Evolutionary conservation across 1,140 invertebrate species (phyloP).

Genomic region (Augochlora pura): DNA sequence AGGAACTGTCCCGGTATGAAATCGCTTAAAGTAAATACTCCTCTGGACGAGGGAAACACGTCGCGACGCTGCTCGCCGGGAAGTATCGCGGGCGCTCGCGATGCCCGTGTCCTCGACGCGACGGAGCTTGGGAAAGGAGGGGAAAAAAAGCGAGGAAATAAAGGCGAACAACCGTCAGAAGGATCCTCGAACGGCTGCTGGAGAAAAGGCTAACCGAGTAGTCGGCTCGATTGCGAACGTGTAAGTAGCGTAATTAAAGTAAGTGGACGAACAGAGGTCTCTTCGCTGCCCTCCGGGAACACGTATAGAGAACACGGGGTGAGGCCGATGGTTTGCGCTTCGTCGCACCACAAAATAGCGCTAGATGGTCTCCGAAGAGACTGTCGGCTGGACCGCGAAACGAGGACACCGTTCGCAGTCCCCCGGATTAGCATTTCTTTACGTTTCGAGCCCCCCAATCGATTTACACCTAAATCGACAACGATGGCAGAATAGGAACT

Average conservation of each 20-base stretch:
- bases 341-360: constrained; percentile 24
- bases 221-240: constrained; percentile 34
- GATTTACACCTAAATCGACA: too few relatives aligned
- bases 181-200: constrained; percentile 31
- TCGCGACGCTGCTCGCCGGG: background rate
- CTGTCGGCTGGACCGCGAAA: background rate
- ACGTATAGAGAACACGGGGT: background rate
- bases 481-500: too few relatives aligned
- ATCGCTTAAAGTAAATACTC: constrained; percentile 32
- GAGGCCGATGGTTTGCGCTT: constrained; percentile 8
- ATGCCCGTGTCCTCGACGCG: background rate
- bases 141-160: background rate
- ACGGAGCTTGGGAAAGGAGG: background rate
- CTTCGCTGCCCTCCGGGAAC: constrained; percentile 10
- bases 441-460: too few relatives aligned
- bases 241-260: constrained; percentile 48
- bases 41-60: constrained; percentile 18
- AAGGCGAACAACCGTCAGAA: constrained; percentile 15
- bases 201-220: constrained; percentile 35
- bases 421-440: too few relatives aligned
- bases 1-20: background rate
- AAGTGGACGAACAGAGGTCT: constrained; percentile 36
- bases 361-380: constrained; percentile 10
- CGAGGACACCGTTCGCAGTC: too few relatives aligned
- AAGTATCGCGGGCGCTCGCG: background rate